These are phyloP conservation scores for Clepsis dumicolana DNA, from an alignment of 2,888 invertebrate genomes.

Conservation along the genomic window DNA sequence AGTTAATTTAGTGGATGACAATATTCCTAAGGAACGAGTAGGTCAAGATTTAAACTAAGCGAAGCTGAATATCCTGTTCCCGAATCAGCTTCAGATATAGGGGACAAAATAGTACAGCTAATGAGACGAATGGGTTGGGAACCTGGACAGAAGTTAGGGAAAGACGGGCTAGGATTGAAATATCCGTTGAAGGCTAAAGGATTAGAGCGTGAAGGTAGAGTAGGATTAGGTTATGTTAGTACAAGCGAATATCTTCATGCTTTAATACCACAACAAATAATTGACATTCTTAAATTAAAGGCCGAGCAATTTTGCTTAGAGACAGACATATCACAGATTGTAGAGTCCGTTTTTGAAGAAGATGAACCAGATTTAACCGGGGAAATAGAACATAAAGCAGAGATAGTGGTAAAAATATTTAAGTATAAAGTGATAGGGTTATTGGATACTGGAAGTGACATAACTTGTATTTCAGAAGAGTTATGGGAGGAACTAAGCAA, in stretches of 20 bases:
- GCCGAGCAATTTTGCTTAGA: neutral
- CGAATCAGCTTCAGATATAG: too few relatives aligned
- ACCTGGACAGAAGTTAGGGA: too few relatives aligned
- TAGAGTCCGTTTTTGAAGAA: conserved; percentile 13
- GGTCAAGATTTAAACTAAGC: conserved; percentile 23
- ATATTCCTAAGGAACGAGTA: too few relatives aligned
- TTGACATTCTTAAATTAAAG: conserved; percentile 5
- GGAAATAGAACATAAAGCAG: too few relatives aligned
- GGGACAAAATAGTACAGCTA: conserved; percentile 7
- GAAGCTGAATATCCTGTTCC: conserved; percentile 21
- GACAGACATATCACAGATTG: neutral
- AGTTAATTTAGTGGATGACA: too few relatives aligned
- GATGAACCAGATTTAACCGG: too few relatives aligned
- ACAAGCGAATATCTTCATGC: neutral
- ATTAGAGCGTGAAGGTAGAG: neutral
- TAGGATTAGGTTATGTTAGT: neutral
- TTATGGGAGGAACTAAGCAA: neutral
- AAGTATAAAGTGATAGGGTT: conserved; percentile 12
- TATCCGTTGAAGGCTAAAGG: conserved; percentile 1
- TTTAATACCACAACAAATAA: neutral
- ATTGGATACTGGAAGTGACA: conserved; percentile 45
- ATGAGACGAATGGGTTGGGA: too few relatives aligned
- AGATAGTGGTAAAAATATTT: conserved; percentile 30
- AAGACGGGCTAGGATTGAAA: conserved; percentile 21
- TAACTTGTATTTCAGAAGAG: conserved; percentile 42